Evolutionary conservation across 2,113 vertebrate species (phyloP).

Genomic region (Scytalopus superciliaris): DNA sequence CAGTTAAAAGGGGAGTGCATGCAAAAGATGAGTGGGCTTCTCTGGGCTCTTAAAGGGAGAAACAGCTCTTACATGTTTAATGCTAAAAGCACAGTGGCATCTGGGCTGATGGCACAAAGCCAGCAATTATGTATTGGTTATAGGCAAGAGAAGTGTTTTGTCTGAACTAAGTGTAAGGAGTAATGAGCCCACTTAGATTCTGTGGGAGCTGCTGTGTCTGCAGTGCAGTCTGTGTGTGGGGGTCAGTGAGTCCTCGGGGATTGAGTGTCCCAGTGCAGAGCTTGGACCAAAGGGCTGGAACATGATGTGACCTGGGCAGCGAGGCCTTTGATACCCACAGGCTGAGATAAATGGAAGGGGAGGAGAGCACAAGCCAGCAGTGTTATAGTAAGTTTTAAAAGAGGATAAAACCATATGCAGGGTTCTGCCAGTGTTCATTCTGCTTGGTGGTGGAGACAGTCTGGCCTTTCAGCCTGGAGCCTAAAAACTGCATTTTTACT

Average conservation of each 20-base stretch:
- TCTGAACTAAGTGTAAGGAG: not conserved
- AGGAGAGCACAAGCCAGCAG: not conserved
- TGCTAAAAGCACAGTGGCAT: not conserved
- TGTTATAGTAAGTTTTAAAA: not conserved
- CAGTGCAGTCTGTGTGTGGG: fast-evolving
- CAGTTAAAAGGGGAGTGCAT: not conserved
- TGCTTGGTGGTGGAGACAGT: not conserved
- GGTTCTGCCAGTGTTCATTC: not conserved
- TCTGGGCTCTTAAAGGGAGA: not conserved
- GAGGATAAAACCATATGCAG: not conserved
- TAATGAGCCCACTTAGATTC: not conserved
- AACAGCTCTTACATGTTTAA: not conserved
- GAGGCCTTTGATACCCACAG: not conserved
- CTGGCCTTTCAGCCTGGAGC: not conserved
- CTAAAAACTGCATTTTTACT: not conserved
- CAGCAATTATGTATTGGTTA: not conserved
- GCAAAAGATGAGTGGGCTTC: not conserved
- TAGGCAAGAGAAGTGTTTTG: not conserved
- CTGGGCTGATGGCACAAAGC: not conserved
- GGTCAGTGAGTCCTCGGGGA: not conserved
- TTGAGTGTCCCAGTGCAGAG: not conserved
- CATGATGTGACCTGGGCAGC: not conserved
- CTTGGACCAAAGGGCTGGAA: not conserved
- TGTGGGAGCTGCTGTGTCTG: not conserved
- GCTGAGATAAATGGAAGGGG: not conserved